Evolutionary conservation across 2,888 invertebrate species (phyloP), one percentile per base, ranked within the genome.

Genomic region (Himalopsyche anomala): DNA sequence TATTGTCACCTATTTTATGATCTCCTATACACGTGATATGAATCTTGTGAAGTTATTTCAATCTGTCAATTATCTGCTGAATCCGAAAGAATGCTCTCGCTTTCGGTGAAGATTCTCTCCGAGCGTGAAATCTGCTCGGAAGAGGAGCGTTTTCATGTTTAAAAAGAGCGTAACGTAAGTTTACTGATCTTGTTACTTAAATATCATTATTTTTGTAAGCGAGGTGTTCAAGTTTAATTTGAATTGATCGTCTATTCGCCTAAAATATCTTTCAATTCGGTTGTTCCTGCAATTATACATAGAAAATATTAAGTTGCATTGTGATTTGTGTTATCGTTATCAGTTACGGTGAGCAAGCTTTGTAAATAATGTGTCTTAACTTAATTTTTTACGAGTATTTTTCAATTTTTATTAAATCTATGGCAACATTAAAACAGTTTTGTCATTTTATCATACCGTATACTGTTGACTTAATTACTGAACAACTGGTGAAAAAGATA

Each of bases 11-110:
- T 88, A 84, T 86, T 86, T 87, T 55, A 88, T 88, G 87, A 88
- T 88, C 87, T 88, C 87, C 87, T 86, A 56, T 85, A 85, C 80
- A 84, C 55, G 87, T 88, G 87, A 88, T 88, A 86, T 86, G 84
- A 81, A 55, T 84, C 81, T 19, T 69, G 45, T 54, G 74, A 80
- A 81, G 38, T 84, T 81, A 62, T 84, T 84, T 84, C 81, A 85
- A 87, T 54, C 83, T 83, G 87, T 87, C 87, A 87, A 87, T 87
- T 86, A 86, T 84, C 80, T 80, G 80, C 42, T 19, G 42, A 42
- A 45, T 8, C n/a, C 28, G 80, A 45, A 80, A 42, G 28, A 17
- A 45, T 45, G 19, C 51, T 74, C 8, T 51, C 45, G 45, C 45
- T 45, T 45, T 9, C 51, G 51, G 51, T 51, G 51, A 15, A 15